Evolutionary conservation across 2,797 vertebrate species (phyloP), one percentile per base, ranked within the genome.

Genomic region (Clarias pachynema): DNA sequence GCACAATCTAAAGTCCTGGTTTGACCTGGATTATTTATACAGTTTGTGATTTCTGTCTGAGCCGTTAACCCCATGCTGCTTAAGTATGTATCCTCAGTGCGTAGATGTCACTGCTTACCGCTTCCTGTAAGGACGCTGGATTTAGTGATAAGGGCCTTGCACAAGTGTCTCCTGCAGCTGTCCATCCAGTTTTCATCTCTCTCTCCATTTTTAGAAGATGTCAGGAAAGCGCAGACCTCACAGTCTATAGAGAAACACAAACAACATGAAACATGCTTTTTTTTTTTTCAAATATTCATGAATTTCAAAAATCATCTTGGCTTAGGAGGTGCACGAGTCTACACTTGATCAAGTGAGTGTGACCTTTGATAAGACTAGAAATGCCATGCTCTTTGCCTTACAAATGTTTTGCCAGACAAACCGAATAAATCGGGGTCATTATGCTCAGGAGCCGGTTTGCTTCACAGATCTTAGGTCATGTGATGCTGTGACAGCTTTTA

Each of bases 211-310:
- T 84, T 94, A 69, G 94, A 90, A 1, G 91, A 89, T 5, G 92
- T 88, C 87, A 97, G 89, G 79, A 98, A 96, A 18, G 91, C 90
- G 18, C 86, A 90, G 81, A 97, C 84, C 88, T 97, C 96, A 75
- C 90, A 92, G 85, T 97, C 98, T 99, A 87, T 56, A 86, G 24
- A 53, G 9, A 78, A 20, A 37, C 29, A 82, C 49, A 81, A 62
- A 34, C 59, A 49, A 37, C 53, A 73, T n/a, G n/a, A 44, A 37
- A 72, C 70, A 74, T 53, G 22, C 73, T 20, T 31, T 18, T 22
- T 20, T 4, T 59, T 37, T 5, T 31, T 2, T 34, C 73, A 79
- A 56, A 34, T 22, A 56, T 65, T 53, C 10, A 65, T 65, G 44
- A 40, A 65, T 74, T 65, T 79, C 40, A 34, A 37, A 73, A 73